Conservation (phyloP, 2,888 invertebrate species). For the Galerucella pusilla region DNA sequence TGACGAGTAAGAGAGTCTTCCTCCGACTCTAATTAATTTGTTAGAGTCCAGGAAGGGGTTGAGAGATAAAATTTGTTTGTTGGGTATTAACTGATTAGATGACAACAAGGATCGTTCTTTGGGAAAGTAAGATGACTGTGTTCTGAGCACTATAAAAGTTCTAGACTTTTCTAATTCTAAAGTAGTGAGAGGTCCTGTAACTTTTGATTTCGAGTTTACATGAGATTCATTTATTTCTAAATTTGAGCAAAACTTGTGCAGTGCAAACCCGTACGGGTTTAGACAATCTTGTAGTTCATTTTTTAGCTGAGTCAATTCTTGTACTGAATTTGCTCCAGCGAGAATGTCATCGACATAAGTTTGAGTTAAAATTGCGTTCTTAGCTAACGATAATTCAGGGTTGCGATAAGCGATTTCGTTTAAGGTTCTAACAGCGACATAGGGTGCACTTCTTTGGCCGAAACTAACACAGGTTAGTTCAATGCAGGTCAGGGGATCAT, state of each 20-base stretch:
- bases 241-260: conserved; percentile 37
- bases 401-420: conserved; percentile 12
- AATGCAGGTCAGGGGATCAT: conserved; percentile 26
- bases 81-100: no score
- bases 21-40: background rate
- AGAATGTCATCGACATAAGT: conserved; percentile 41
- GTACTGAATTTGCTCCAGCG: conserved; percentile 26
- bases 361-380: conserved; percentile 23
- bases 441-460: conserved; percentile 36
- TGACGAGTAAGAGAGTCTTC: no score
- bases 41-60: conserved; percentile 9
- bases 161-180: no score
- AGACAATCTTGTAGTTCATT: conserved; percentile 16
- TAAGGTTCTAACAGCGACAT: conserved; percentile 19
- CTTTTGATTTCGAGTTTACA: background rate
- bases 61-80: background rate
- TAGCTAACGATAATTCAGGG: conserved; percentile 18
- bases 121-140: no score
- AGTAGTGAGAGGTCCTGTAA: no score
- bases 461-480: conserved; percentile 35
- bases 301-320: conserved; percentile 10
- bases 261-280: conserved; percentile 17
- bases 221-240: background rate
- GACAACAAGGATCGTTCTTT: no score
- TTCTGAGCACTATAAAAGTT: no score